Conservation (phyloP, 2,888 invertebrate genomes). For the Linnaemya vulpina region DNA sequence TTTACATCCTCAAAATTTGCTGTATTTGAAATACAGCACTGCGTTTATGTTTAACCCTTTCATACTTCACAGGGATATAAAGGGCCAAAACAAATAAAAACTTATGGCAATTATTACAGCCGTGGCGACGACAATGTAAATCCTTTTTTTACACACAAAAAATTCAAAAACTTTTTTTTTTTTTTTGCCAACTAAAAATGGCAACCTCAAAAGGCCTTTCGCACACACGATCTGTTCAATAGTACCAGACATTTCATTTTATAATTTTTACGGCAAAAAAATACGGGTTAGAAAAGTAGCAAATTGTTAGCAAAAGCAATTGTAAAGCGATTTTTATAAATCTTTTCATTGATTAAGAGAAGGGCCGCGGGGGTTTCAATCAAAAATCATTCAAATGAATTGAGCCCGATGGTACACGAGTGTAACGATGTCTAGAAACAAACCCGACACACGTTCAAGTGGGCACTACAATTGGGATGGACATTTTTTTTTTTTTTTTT, state of each 20-base stretch:
- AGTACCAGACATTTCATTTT: conserved; percentile 54
- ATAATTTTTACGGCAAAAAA: conserved; percentile 64
- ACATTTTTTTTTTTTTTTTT: no score
- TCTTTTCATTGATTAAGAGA: conserved; percentile 11
- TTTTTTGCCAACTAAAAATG: conserved; percentile 39
- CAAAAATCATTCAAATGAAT: not conserved
- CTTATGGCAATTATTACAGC: conserved; percentile 31
- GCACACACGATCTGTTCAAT: conserved; percentile 79
- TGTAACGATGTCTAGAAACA: conserved; percentile 5
- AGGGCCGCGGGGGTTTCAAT: not conserved
- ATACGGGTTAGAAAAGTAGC: conserved; percentile 73
- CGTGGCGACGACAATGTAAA: conserved; percentile 4
- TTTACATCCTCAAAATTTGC: no score
- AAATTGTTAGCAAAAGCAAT: conserved; percentile 71
- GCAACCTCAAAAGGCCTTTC: conserved; percentile 7
- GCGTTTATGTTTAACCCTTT: no score
- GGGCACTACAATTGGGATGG: not conserved
- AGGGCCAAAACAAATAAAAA: not conserved
- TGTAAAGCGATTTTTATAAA: conserved; percentile 34
- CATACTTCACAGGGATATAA: not conserved
- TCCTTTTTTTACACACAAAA: conserved; percentile 66
- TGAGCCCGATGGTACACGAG: not conserved
- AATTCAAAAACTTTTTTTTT: conserved; percentile 73
- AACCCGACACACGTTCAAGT: not conserved
- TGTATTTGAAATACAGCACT: no score